Percentiles rank a stretch among this genome's conserved stretches.
Evolutionary conservation across 2,797 vertebrate species (phyloP).

Genomic region (Triplophysa yarkandensis): DNA sequence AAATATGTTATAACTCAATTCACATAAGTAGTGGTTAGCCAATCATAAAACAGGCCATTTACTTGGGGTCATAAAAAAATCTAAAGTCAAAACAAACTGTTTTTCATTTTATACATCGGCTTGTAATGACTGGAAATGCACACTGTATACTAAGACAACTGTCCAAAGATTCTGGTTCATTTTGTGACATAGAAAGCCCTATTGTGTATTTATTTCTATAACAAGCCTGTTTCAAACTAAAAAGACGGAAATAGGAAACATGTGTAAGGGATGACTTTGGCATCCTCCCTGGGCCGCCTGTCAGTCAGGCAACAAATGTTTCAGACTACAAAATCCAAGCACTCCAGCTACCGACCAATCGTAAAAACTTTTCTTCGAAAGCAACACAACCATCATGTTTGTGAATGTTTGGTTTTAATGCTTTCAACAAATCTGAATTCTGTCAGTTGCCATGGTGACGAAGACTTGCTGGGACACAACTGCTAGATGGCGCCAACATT

Average conservation of each 20-base stretch:
- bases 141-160: no score
- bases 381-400: conserved; percentile 11
- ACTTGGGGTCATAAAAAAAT: not conserved
- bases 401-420: conserved; percentile 18
- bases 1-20: not conserved
- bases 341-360: not conserved
- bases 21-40: not conserved
- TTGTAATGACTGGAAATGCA: no score
- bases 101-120: not conserved
- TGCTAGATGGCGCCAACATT: conserved; percentile 49
- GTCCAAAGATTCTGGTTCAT: no score
- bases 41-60: not conserved
- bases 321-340: not conserved
- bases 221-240: not conserved
- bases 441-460: conserved; percentile 44
- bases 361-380: not conserved
- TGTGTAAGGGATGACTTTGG: conserved; percentile 15
- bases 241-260: conserved; percentile 15
- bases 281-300: not conserved
- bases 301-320: not conserved
- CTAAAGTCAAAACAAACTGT: not conserved
- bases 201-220: not conserved
- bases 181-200: not conserved
- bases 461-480: conserved; percentile 27
- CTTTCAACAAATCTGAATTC: conserved; percentile 36